Percentiles rank a stretch among this genome's conserved stretches.
Evolutionary conservation across 2,113 vertebrate species (phyloP).

Genomic region (Chlamydotis undulata): DNA sequence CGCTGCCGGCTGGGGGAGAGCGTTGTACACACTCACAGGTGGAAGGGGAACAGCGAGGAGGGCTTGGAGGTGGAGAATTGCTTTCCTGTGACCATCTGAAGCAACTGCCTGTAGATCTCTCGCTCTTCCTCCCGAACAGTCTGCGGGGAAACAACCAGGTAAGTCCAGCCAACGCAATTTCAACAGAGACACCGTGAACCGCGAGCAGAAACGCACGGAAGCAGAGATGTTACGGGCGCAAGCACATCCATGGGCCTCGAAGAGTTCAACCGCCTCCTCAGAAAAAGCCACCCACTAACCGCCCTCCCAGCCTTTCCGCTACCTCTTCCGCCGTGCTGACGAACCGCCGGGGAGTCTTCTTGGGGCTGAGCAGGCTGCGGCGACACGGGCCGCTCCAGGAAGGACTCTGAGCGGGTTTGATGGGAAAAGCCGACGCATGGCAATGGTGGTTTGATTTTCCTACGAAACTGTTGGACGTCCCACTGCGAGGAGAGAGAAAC

Average conservation of each 20-base stretch:
- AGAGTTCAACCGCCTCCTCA: not conserved
- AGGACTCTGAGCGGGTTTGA: constrained; percentile 72
- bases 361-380: constrained; percentile 76
- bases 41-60: constrained; percentile 68
- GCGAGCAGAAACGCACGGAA: accelerated
- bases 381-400: constrained; percentile 73
- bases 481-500: not conserved
- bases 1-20: accelerated
- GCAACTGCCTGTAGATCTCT: constrained; percentile 90
- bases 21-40: constrained; percentile 69
- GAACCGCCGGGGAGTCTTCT: constrained; percentile 75
- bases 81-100: constrained; percentile 88
- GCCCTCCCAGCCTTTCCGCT: not conserved
- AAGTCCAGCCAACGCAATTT: accelerated
- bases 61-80: constrained; percentile 73
- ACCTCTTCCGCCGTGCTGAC: constrained; percentile 79
- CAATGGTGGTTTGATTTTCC: constrained; percentile 74
- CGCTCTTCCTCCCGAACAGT: constrained; percentile 89
- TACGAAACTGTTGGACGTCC: constrained; percentile 56
- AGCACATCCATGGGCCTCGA: not conserved
- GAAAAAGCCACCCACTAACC: not conserved
- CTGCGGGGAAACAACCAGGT: constrained; percentile 49
- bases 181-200: accelerated
- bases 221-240: accelerated
- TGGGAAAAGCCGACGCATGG: constrained; percentile 72